phyloP scores from a whole-genome alignment of 2,888 invertebrate species.

The Liposcelis brunnea region DNA sequence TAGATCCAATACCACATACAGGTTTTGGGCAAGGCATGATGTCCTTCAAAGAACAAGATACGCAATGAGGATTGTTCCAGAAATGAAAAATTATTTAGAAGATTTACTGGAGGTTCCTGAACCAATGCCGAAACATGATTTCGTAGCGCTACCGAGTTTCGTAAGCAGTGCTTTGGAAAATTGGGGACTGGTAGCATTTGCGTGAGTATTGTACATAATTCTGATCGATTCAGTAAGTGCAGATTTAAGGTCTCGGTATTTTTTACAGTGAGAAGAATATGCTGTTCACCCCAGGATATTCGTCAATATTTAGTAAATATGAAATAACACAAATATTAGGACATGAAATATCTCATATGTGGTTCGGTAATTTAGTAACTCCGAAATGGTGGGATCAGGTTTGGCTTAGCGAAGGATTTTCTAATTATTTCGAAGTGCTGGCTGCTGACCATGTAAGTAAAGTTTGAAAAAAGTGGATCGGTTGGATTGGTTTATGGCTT shows the following conservation, averaged over 20 bases:
- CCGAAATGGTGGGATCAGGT: conserved; percentile 28
- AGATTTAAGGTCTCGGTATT: conserved; percentile 6
- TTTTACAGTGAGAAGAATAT: conserved; percentile 26
- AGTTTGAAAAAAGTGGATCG: no score
- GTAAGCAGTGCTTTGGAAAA: conserved; percentile 33
- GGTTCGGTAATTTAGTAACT: conserved; percentile 24
- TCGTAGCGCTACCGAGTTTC: conserved; percentile 35
- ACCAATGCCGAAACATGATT: conserved; percentile 30
- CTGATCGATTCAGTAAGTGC: not conserved
- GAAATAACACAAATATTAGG: conserved; percentile 26
- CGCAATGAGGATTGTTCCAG: conserved; percentile 29
- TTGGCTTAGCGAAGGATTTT: conserved; percentile 35
- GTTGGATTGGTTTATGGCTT: no score
- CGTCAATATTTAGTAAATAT: conserved; percentile 23
- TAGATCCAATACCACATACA: conserved; percentile 12
- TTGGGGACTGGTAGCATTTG: conserved; percentile 31
- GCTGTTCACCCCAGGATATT: conserved; percentile 25
- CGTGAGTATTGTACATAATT: conserved; percentile 16
- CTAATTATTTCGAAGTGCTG: conserved; percentile 28
- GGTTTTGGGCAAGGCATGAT: conserved; percentile 28
- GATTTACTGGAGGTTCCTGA: conserved; percentile 27
- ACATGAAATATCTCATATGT: conserved; percentile 31
- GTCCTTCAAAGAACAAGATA: conserved; percentile 26
- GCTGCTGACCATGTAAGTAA: conserved; percentile 22
- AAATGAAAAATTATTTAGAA: conserved; percentile 27